phyloP scores from a whole-genome alignment of 1,140 invertebrate genomes.

The Pissodes strobi region DNA sequence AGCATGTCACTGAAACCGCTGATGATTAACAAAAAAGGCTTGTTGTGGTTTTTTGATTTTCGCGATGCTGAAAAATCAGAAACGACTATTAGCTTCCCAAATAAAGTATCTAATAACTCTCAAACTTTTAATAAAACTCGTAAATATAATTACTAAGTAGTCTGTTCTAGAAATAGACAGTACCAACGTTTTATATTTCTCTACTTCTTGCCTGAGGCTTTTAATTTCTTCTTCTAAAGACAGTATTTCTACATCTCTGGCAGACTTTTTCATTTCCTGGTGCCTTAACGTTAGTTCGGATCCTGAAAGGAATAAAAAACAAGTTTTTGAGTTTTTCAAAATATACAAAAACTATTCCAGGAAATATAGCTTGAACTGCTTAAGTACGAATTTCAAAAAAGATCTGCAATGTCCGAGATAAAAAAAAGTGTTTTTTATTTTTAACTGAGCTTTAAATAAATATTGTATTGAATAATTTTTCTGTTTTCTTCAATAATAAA shows the following conservation, averaged over 20 bases:
- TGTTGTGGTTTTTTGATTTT: no score
- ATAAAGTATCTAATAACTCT: not conserved
- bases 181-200: conserved; percentile 59
- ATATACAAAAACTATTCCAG: not conserved
- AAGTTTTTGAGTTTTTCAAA: not conserved
- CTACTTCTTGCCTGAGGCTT: conserved; percentile 60
- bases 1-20: no score
- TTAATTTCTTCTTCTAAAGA: conserved; percentile 57
- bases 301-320: conserved; percentile 2
- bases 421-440: no score
- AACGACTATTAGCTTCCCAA: no score
- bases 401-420: no score
- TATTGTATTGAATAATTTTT: no score
- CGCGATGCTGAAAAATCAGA: no score
- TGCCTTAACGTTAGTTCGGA: not conserved
- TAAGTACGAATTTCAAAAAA: no score
- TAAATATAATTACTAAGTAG: not conserved
- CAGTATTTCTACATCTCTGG: conserved; percentile 51
- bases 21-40: no score
- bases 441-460: no score
- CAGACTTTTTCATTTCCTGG: conserved; percentile 45
- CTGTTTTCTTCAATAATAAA: no score
- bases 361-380: no score
- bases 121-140: not conserved
- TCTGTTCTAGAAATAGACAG: conserved; percentile 19